Evolutionary conservation across 2,888 invertebrate genomes (phyloP), one percentile per base, ranked within the genome.

Genomic region (Standfussiana lucernea): DNA sequence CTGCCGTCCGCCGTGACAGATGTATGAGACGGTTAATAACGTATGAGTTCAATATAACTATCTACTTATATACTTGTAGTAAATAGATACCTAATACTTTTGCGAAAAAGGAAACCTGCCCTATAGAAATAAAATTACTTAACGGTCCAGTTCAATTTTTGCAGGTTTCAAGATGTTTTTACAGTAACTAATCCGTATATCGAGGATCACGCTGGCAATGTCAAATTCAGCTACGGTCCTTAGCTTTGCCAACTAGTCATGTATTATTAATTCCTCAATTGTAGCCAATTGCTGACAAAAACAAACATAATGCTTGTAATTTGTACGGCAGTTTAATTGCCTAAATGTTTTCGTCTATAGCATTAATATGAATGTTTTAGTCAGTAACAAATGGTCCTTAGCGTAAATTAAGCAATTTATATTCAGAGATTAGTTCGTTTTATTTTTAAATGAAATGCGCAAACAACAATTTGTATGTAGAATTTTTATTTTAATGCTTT

Each of bases 391-490:
- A 76, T 66, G 72, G 73, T 40, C 50, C 32, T 82, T 37, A 62
- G 28, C 59, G 62, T 37, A 83, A 82, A 86, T 86, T 64, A 75
- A 71, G 70, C 75, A 68, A 83, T 86, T 86, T 86, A 65, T 75
- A 84, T 86, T 86, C 83, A 65, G 32, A 68, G 76, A 81, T 76
- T 81, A 73, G 62, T 85, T 77, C 13, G 75, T 47, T 82, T 77
- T 68, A 62, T 75, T 82, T 80, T 77, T 75, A 66, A 75, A 67
- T 62, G 35, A 71, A 80, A 71, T 45, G 50, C 21, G 42, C 32
- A 68, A 82, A 70, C 50, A 69, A 40, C 32, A 56, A 71, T 59
- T 56, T 62, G 56, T 40, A 37, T 28, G 61, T 45, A 21, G 68
- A 74, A 45, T 73, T 81, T 81, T 69, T 62, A 69, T 61, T 62